Conservation (phyloP, 2,113 vertebrate species). For the Merops nubicus region DNA sequence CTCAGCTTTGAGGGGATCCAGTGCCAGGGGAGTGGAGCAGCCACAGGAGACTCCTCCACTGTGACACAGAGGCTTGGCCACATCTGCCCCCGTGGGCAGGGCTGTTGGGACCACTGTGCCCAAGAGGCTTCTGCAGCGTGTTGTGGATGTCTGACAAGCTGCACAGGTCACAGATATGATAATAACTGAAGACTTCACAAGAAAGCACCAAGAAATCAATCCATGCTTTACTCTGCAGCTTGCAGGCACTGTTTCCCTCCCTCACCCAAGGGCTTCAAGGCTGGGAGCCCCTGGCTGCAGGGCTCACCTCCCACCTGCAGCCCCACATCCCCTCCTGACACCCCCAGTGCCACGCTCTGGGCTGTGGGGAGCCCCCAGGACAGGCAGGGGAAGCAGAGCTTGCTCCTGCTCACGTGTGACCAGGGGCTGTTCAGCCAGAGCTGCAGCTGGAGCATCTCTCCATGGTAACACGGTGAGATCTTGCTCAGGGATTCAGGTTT, state of each 20-base stretch:
- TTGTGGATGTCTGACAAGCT: neutral
- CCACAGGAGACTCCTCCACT: too few relatives aligned
- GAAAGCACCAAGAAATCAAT: neutral
- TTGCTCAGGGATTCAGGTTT: neutral
- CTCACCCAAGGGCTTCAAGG: accelerated
- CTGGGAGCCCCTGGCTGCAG: accelerated
- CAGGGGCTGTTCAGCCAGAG: neutral
- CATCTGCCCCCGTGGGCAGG: too few relatives aligned
- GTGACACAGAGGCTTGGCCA: too few relatives aligned
- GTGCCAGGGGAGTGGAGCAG: too few relatives aligned
- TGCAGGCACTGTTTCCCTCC: neutral
- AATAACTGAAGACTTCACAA: neutral
- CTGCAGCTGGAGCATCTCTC: neutral
- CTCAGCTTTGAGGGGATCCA: too few relatives aligned
- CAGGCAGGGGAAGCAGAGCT: neutral
- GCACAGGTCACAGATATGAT: neutral
- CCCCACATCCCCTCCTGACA: neutral
- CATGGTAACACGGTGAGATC: neutral
- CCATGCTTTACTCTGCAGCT: neutral
- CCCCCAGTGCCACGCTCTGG: accelerated
- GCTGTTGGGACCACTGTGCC: too few relatives aligned
- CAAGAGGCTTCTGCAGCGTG: too few relatives aligned
- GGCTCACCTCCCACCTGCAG: neutral
- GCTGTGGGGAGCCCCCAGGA: accelerated
- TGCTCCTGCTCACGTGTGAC: accelerated